Evolutionary conservation across 2,888 invertebrate species (phyloP), one percentile per base, ranked within the genome.

Genomic region (Nemotelus nigrinus): DNA sequence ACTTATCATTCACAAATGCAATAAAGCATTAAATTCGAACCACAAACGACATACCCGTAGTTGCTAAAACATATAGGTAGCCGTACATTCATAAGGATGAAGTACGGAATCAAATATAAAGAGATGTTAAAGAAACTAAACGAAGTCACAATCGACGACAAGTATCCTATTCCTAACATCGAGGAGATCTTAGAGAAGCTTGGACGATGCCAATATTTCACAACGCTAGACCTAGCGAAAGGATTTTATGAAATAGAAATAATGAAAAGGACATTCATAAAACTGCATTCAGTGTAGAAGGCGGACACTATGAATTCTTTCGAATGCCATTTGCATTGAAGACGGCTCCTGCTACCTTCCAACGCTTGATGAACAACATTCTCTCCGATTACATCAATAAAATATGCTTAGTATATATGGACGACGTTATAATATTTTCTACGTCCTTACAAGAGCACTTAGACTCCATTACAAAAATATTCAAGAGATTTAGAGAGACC

Each of bases 231-330:
- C 25, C 1, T 25, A 25, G 25, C 25, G 25, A 25, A 25, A 25
- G 81, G 81, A 2, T 82, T 79, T 68, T 78, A 80, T 47, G 80
- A 81, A 64, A 77, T 82, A 2, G 45, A 47, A n/a, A 79, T 81
- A 7, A 65, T 43, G 3, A 67, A 25, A 74, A 79, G 1, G 79
- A 80, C 25, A 25, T 25, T 25, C 25, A 25, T 25, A 25, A 25
- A 25, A 1, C 1, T 25, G 25, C 25, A 25, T 25, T 25, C 25
- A 25, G 25, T 25, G 25, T 25, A 1, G 25, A 25, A 25, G 25
- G 25, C 25, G 25, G 25, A 25, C 25, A 25, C 25, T 25, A 25
- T 25, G 1, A 25, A 25, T 25, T 25, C 25, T 1, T 1, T 25
- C 25, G 25, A 25, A 25, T 25, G 25, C 25, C 25, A 25, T 25